Evolutionary conservation across 2,113 vertebrate species (phyloP).

Genomic region (Galbula dea): DNA sequence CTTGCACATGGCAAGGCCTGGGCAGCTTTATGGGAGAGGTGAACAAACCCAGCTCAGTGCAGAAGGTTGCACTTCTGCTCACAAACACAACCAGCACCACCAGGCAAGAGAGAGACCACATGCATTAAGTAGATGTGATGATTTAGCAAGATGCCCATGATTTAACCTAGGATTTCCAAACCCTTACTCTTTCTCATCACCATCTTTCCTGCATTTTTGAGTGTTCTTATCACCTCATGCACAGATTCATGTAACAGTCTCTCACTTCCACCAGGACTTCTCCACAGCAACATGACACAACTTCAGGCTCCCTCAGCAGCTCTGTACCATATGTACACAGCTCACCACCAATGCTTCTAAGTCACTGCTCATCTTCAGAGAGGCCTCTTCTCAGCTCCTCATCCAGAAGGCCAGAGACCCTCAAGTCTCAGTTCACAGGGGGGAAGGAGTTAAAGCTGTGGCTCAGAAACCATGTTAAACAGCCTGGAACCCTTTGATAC

Average conservation of each 20-base stretch:
- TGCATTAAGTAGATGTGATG: neutral
- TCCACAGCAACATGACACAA: fast-evolving
- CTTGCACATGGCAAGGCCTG: neutral
- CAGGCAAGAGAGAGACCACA: neutral
- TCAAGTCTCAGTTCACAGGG: neutral
- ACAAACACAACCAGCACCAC: neutral
- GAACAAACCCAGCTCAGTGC: neutral
- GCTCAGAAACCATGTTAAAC: neutral
- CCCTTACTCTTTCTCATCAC: neutral
- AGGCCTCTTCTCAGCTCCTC: neutral
- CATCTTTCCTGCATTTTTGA: neutral
- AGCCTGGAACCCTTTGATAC: constrained; percentile 2
- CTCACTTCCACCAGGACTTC: neutral
- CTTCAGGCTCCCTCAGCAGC: neutral
- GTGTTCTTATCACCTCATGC: neutral
- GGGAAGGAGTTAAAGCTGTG: neutral
- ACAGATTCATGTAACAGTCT: neutral
- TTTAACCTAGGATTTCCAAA: neutral
- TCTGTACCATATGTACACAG: neutral
- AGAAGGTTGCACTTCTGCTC: neutral
- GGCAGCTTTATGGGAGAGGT: neutral
- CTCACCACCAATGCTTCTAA: neutral
- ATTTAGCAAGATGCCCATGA: neutral
- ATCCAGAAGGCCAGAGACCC: neutral
- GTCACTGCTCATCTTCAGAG: neutral